Conservation (phyloP, 2,113 vertebrate species). For the Axis porcinus region DNA sequence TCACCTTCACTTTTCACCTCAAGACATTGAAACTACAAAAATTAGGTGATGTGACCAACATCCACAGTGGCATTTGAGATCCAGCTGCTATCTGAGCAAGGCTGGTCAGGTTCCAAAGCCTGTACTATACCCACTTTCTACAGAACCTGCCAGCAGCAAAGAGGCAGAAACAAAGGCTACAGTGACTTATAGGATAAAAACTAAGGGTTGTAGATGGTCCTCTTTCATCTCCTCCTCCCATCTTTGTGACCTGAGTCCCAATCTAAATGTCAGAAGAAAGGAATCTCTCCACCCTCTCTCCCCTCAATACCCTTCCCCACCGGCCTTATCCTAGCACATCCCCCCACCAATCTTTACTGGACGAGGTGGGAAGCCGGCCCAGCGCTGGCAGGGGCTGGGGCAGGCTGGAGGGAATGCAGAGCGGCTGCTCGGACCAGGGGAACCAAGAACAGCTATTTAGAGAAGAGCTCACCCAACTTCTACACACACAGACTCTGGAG, state of each 20-base stretch:
- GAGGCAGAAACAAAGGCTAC: neutral
- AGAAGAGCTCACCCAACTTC: neutral
- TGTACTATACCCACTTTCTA: neutral
- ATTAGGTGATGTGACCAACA: neutral
- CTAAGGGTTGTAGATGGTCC: neutral
- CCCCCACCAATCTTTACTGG: neutral
- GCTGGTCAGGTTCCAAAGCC: neutral
- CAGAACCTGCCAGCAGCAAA: neutral
- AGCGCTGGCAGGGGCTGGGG: too few relatives aligned
- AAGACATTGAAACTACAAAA: neutral
- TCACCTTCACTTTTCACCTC: neutral
- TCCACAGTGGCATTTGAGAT: neutral
- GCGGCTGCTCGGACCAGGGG: accelerated
- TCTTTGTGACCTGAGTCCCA: neutral
- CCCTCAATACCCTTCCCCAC: neutral
- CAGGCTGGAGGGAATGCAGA: neutral
- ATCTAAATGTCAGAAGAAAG: neutral
- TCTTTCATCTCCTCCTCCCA: neutral
- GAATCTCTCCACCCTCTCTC: neutral
- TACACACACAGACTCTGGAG: neutral
- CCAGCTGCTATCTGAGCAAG: neutral
- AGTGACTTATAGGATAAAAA: neutral
- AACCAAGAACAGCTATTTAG: neutral
- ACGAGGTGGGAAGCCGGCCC: neutral
- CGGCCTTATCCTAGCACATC: neutral